phyloP scores from a whole-genome alignment of 2,113 vertebrate genomes.

The Nematolebias whitei region DNA sequence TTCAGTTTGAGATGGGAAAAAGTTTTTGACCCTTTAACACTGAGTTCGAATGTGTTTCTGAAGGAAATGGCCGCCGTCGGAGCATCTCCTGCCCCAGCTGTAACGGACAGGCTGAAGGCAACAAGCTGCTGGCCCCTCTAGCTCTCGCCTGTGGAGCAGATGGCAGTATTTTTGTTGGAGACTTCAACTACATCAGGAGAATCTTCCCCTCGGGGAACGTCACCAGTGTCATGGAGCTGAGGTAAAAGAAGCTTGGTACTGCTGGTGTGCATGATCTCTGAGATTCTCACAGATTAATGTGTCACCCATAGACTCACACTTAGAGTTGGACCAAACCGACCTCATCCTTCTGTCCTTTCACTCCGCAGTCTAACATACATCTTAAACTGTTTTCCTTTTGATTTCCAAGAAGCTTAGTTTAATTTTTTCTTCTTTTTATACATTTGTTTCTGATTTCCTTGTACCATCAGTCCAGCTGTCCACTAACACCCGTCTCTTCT shows the following conservation, averaged over 20 bases:
- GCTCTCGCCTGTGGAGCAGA: conserved; percentile 93
- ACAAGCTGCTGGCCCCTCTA: conserved; percentile 94
- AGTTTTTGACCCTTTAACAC: background rate
- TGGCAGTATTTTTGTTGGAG: conserved; percentile 95
- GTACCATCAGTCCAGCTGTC: conserved; percentile 16
- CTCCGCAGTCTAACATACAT: background rate
- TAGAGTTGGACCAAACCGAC: background rate
- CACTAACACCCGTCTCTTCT: conserved; percentile 51
- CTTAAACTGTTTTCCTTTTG: conserved; percentile 17
- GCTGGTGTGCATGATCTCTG: background rate
- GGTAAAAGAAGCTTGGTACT: conserved; percentile 74
- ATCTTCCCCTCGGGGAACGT: conserved; percentile 98
- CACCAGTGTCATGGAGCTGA: conserved; percentile 95
- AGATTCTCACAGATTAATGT: conserved; percentile 14
- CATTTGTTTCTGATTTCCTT: background rate
- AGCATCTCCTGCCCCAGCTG: conserved; percentile 99
- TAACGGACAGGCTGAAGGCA: conserved; percentile 96
- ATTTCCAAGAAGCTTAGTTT: conserved; percentile 5
- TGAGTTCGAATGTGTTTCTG: background rate
- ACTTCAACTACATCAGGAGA: conserved; percentile 97
- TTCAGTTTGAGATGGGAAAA: background rate
- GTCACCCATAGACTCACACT: background rate
- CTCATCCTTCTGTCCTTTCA: conserved; percentile 10
- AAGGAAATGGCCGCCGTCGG: conserved; percentile 89
- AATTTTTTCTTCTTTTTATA: background rate